These are phyloP conservation scores for Lophius piscatorius DNA, from an alignment of 2,113 vertebrate species.

Conservation along the genomic window DNA sequence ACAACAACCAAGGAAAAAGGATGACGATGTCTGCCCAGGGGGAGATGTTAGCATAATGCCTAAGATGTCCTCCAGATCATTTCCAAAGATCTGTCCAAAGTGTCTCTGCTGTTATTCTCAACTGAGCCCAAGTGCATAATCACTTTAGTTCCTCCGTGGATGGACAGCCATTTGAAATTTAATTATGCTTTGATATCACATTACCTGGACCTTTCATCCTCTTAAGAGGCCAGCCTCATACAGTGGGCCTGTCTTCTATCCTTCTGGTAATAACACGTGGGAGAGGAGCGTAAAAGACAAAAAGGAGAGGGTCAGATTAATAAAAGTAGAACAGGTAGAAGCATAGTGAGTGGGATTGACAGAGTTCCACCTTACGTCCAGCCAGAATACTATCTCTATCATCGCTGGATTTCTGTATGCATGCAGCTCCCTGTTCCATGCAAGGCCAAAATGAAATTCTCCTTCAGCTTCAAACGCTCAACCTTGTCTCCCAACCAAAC, in stretches of 20 bases:
- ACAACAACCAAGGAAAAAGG: conserved; percentile 17
- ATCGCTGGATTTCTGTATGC: conserved; percentile 31
- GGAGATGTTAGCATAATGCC: conserved; percentile 22
- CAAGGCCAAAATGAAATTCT: conserved; percentile 41
- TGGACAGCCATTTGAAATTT: conserved; percentile 49
- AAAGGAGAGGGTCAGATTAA: conserved; percentile 4
- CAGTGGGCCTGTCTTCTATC: conserved; percentile 36
- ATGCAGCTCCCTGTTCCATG: conserved; percentile 8
- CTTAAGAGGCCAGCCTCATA: conserved; percentile 36
- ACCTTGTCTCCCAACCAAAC: not conserved
- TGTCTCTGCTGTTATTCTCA: conserved; percentile 22
- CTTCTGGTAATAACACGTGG: conserved; percentile 22
- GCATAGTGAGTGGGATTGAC: conserved; percentile 12
- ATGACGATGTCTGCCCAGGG: conserved; percentile 26
- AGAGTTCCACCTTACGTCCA: conserved; percentile 41
- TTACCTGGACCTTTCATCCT: conserved; percentile 53
- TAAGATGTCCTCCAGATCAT: conserved; percentile 39
- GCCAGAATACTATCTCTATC: conserved; percentile 34
- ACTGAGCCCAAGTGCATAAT: conserved; percentile 20
- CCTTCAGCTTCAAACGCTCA: conserved; percentile 15
- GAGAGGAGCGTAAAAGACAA: conserved; percentile 14
- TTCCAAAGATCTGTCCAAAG: conserved; percentile 41
- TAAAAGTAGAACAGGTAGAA: conserved; percentile 13
- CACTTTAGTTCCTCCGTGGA: conserved; percentile 42
- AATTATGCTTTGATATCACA: conserved; percentile 61